Percentiles rank a stretch among this genome's conserved stretches.
These are phyloP conservation scores for Myoxocephalus aenaeus DNA, from an alignment of 2,797 vertebrate species.

Conservation along the genomic window DNA sequence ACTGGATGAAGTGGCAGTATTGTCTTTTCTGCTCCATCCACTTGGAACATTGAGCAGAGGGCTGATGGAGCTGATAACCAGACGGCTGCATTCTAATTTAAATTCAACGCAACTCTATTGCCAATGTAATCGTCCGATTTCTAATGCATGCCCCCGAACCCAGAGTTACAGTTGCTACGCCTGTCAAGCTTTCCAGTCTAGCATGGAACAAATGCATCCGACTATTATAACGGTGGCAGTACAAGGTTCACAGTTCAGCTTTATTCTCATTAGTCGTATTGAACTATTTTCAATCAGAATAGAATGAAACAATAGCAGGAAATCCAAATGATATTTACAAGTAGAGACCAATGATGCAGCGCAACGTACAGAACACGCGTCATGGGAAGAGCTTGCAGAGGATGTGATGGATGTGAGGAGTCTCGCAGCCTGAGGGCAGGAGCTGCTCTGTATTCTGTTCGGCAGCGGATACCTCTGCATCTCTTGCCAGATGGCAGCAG, in stretches of 20 bases:
- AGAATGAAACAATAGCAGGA: not conserved
- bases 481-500: not conserved
- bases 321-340: not conserved
- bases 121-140: not conserved
- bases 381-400: not conserved
- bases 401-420: not conserved
- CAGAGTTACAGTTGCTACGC: not conserved
- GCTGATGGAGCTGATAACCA: not conserved
- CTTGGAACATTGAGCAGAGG: not conserved
- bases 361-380: not conserved
- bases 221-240: not conserved
- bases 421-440: not conserved
- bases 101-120: not conserved
- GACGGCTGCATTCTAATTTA: conserved; percentile 19
- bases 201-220: too few species aligned
- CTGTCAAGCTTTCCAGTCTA: conserved; percentile 7
- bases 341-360: not conserved
- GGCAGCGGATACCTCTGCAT: not conserved
- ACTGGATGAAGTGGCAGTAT: not conserved
- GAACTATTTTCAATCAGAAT: not conserved
- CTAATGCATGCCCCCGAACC: not conserved
- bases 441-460: conserved; percentile 9
- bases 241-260: not conserved
- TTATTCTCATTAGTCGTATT: not conserved
- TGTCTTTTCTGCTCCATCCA: not conserved